Conservation (phyloP, 1,140 invertebrate genomes). For the Bombyx mandarina region DNA sequence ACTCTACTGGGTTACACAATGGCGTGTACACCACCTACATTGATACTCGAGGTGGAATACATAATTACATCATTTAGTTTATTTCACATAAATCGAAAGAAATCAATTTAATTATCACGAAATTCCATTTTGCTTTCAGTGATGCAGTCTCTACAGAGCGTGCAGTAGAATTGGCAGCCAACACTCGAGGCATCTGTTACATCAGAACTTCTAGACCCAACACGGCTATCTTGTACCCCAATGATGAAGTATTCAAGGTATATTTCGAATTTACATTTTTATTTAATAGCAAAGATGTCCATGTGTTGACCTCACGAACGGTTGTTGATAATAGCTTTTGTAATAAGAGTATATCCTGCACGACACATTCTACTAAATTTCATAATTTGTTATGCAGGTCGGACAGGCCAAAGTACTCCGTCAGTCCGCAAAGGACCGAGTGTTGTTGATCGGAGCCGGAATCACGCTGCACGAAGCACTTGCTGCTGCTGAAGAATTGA, state of each 20-base stretch:
- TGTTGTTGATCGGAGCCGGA: slow-evolving; percentile 91
- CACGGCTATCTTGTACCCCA: slow-evolving; percentile 89
- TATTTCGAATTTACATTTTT: slow-evolving; percentile 20
- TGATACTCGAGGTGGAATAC: too few relatives aligned
- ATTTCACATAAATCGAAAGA: too few relatives aligned
- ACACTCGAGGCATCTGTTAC: slow-evolving; percentile 95
- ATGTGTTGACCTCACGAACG: too few relatives aligned
- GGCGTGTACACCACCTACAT: too few relatives aligned
- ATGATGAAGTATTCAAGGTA: slow-evolving; percentile 86
- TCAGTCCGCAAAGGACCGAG: slow-evolving; percentile 81
- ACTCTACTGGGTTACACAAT: too few relatives aligned
- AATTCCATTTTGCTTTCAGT: too few relatives aligned
- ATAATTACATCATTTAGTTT: too few relatives aligned
- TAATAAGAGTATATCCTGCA: too few relatives aligned
- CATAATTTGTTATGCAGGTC: slow-evolving; percentile 55
- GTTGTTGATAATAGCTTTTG: too few relatives aligned
- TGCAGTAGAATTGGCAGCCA: slow-evolving; percentile 95
- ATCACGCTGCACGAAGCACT: slow-evolving; percentile 94
- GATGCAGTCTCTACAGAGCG: slow-evolving; percentile 91
- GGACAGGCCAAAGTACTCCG: slow-evolving; percentile 87
- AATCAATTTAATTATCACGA: too few relatives aligned
- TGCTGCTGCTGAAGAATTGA: slow-evolving; percentile 85
- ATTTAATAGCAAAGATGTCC: too few relatives aligned
- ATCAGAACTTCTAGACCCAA: slow-evolving; percentile 95
- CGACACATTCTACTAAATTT: too few relatives aligned